Evolutionary conservation across 2,888 invertebrate species (phyloP), one percentile per base, ranked within the genome.

Genomic region (Mamestra brassicae): DNA sequence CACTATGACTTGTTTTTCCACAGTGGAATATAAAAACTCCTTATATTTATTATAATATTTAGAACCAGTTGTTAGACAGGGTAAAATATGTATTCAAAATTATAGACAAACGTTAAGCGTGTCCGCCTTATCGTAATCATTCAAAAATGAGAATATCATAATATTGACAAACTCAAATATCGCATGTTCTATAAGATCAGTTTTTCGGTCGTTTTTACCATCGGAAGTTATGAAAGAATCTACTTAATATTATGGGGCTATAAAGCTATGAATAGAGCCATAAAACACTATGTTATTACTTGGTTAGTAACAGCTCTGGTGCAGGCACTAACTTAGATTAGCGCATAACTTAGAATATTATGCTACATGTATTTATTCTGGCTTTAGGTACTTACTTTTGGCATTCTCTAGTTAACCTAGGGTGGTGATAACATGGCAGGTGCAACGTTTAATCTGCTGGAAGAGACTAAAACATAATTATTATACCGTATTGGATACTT

Each of bases 161-260:
- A 26, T 26, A 26, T 26, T 26, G 26, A 26, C 26, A 11, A 50
- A 10, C 15, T 50, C 10, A 55, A 77, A 26, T 42, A 4, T 52
- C 11, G 34, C 47, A 52, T 60, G 52, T 52, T 4, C 1, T 6
- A n/a, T 6, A 78, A 54, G 36, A 61, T 34, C 34, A 42, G 11
- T 36, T 17, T 62, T 80, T 15, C 13, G 17, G n/a, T 17, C 38
- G 42, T 42, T 62, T 75, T 76, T 67, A 76, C 17, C 47, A 52
- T 65, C 65, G 76, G 65, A 79, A 81, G 69, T 69, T 76, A 79
- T 76, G 58, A 52, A 60, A 61, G 42, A 75, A 76, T 38, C 63
- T 68, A 75, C 61, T 81, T 69, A 57, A 57, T 69, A 52, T 76
- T 81, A 78, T 55, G 13, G 7, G 42, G 47, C 55, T 26, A 68